These are phyloP conservation scores for Ceraclea dissimilis DNA, from an alignment of 2,888 invertebrate genomes.

Conservation along the genomic window DNA sequence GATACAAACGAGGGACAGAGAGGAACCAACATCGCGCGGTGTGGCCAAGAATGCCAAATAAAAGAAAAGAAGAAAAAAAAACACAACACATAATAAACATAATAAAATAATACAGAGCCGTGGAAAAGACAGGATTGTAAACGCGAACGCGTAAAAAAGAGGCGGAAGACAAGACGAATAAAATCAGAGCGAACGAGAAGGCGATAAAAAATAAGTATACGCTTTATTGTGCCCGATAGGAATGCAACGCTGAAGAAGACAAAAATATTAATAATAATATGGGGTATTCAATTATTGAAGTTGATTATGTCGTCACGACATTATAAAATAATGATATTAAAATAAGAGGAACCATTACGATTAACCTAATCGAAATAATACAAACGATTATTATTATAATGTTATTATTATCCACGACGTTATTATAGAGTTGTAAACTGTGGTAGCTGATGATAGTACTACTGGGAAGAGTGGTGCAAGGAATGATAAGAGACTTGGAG, in stretches of 20 bases:
- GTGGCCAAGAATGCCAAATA: constrained; percentile 26
- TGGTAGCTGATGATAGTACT: background rate
- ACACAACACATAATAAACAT: constrained; percentile 16
- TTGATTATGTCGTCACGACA: constrained; percentile 1
- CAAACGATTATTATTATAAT: no score
- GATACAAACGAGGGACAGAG: no score
- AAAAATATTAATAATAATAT: background rate
- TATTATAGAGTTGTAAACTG: no score
- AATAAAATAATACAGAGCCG: constrained; percentile 3
- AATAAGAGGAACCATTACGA: background rate
- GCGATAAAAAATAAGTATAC: background rate
- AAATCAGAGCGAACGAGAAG: background rate
- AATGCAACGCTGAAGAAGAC: background rate
- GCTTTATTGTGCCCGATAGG: background rate
- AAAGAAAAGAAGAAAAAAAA: constrained; percentile 12
- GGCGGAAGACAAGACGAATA: background rate
- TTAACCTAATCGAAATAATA: no score
- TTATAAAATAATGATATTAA: background rate
- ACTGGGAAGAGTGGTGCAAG: no score
- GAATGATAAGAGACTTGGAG: no score
- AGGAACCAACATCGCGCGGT: constrained; percentile 15
- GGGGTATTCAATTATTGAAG: background rate
- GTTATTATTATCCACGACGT: no score
- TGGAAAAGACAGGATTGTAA: constrained; percentile 2
- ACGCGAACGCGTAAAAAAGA: constrained; percentile 8